Percentiles rank a stretch among this genome's conserved stretches.
phyloP scores from a whole-genome alignment of 1,140 invertebrate genomes.

The Hycleus phaleratus region DNA sequence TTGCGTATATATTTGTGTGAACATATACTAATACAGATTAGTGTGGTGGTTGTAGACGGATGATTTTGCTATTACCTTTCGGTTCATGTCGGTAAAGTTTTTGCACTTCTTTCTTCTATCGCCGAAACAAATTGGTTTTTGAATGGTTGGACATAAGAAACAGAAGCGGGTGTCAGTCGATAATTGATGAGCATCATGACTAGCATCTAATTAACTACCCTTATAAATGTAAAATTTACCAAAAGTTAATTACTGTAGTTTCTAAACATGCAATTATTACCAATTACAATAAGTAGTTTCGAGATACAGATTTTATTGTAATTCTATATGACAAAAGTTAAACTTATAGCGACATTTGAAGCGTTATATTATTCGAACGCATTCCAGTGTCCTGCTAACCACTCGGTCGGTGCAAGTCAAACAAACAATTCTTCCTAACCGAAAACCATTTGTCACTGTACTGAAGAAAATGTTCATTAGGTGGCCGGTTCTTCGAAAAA shows the following conservation, averaged over 20 bases:
- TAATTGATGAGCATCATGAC: slow-evolving; percentile 13
- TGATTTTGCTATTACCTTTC: background rate
- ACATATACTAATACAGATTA: too few relatives aligned
- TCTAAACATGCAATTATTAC: too few relatives aligned
- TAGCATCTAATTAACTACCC: too few relatives aligned
- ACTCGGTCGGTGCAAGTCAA: background rate
- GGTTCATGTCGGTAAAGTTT: background rate
- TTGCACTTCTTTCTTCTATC: slow-evolving; percentile 14
- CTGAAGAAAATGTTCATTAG: slow-evolving; percentile 14
- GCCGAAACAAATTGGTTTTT: slow-evolving; percentile 22
- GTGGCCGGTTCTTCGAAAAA: slow-evolving; percentile 1
- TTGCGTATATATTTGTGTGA: too few relatives aligned
- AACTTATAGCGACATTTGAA: too few relatives aligned
- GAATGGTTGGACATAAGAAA: slow-evolving; percentile 9
- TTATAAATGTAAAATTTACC: too few relatives aligned
- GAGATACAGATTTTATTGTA: too few relatives aligned
- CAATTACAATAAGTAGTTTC: too few relatives aligned
- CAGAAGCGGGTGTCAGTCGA: slow-evolving; percentile 16
- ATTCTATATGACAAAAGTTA: too few relatives aligned
- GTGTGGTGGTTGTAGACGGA: background rate
- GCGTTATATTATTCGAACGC: background rate
- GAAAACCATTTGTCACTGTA: slow-evolving; percentile 7
- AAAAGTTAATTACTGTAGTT: too few relatives aligned
- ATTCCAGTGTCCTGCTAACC: slow-evolving; percentile 7
- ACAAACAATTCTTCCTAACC: too few relatives aligned